Evolutionary conservation across 53 echinoderm and acorn worm genomes (phyloP).

Genomic region (Hippasteria phrygiana): DNA sequence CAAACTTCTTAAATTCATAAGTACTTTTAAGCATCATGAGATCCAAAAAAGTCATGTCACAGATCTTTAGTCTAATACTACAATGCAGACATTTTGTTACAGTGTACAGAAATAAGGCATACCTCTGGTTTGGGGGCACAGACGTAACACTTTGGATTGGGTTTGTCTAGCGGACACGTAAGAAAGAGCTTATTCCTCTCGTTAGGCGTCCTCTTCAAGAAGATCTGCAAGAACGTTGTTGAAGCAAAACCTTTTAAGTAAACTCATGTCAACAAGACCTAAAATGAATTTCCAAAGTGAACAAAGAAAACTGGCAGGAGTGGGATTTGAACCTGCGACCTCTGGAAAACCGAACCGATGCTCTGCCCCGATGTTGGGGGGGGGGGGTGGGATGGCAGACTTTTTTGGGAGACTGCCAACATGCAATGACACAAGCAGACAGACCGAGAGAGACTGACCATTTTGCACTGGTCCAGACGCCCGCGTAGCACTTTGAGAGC

Average conservation of each 20-base stretch:
- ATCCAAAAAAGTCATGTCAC: too few species aligned
- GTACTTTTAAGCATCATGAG: too few species aligned
- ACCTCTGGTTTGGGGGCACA: conserved; percentile 98
- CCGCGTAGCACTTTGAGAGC: conserved; percentile 84
- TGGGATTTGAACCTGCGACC: too few species aligned
- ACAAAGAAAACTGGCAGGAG: too few species aligned
- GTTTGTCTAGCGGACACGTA: conserved; percentile 80
- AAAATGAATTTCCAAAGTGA: too few species aligned
- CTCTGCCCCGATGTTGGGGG: too few species aligned
- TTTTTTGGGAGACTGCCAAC: background rate
- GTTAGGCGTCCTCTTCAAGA: conserved; percentile 79
- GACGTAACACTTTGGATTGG: conserved; percentile 95
- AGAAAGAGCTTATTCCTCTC: conserved; percentile 82
- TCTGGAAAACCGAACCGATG: too few species aligned
- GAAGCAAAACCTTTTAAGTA: background rate
- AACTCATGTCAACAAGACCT: background rate
- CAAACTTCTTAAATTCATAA: too few species aligned
- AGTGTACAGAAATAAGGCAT: conserved; percentile 9
- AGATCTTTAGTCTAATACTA: too few species aligned
- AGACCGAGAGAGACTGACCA: conserved; percentile 55
- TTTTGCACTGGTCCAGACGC: conserved; percentile 82
- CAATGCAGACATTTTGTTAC: too few species aligned
- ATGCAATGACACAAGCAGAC: too few species aligned
- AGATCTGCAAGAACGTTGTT: conserved; percentile 68
- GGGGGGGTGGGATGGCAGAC: too few species aligned